phyloP scores from a whole-genome alignment of 2,113 vertebrate genomes.

The Tamias sibiricus region DNA sequence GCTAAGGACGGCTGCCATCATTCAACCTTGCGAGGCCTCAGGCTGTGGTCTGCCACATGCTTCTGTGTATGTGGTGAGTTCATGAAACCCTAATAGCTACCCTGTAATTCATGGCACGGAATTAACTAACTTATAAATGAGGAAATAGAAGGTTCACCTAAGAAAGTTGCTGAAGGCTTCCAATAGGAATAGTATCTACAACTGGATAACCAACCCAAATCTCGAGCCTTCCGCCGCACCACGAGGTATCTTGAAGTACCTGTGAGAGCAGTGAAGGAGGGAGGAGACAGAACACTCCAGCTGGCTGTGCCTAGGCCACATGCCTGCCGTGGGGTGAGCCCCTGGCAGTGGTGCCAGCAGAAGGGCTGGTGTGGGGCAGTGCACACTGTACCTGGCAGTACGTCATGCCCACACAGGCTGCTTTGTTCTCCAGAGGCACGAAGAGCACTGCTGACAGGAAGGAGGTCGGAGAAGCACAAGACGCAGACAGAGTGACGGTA shows the following conservation, averaged over 20 bases:
- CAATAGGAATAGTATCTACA: background rate
- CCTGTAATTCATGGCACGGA: background rate
- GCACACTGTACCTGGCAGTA: no score
- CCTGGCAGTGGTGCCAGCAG: background rate
- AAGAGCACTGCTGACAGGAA: background rate
- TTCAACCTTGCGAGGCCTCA: background rate
- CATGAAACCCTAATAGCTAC: background rate
- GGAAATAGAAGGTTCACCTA: background rate
- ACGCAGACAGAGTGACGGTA: background rate
- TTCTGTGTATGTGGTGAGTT: background rate
- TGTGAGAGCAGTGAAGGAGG: background rate
- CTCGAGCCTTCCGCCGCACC: accelerated
- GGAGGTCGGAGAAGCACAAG: background rate
- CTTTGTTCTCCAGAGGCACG: background rate
- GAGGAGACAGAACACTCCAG: background rate
- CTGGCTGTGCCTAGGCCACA: accelerated
- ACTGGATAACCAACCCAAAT: no score
- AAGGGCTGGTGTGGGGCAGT: no score
- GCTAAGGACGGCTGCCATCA: background rate
- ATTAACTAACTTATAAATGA: background rate
- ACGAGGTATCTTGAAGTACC: background rate
- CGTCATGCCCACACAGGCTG: background rate
- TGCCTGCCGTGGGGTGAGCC: background rate
- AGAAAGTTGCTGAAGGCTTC: background rate
- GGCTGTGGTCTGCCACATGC: background rate